Conservation (phyloP, 2,797 vertebrate species). For the Centroberyx gerrardi region DNA sequence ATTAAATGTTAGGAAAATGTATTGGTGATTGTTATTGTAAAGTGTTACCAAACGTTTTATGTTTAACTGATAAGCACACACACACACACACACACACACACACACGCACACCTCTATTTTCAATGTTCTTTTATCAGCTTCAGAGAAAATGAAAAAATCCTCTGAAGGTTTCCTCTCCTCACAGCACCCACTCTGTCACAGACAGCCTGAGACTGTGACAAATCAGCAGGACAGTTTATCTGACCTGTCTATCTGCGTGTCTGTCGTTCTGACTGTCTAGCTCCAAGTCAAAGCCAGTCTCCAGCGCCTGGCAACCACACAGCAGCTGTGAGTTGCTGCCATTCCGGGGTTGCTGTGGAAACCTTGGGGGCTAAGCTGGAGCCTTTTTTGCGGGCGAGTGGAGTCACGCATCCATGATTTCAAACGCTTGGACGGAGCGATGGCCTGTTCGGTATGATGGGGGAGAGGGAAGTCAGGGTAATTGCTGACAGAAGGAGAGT, state of each 20-base stretch:
- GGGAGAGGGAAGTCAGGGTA: conserved; percentile 50
- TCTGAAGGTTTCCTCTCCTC: not conserved
- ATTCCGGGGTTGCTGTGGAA: conserved; percentile 73
- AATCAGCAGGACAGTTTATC: conserved; percentile 24
- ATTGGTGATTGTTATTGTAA: too few species aligned
- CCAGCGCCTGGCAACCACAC: conserved; percentile 60
- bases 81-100: not conserved
- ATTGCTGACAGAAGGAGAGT: conserved; percentile 72
- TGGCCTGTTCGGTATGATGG: conserved; percentile 60
- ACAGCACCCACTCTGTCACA: not conserved
- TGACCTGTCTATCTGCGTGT: conserved; percentile 23
- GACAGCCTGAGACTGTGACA: conserved; percentile 5
- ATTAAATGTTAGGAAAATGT: too few species aligned
- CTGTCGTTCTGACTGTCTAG: conserved; percentile 48
- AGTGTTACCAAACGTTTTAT: not conserved
- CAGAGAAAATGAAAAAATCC: not conserved
- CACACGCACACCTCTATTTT: not conserved
- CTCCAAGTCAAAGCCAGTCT: conserved; percentile 42
- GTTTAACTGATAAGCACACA: not conserved
- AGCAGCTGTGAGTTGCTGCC: conserved; percentile 80
- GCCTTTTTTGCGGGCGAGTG: conserved; percentile 70
- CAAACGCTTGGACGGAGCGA: conserved; percentile 68
- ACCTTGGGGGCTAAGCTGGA: conserved; percentile 72
- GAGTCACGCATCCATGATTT: conserved; percentile 77
- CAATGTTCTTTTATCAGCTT: conserved; percentile 3